These are phyloP conservation scores for Tethea ocularis DNA, from an alignment of 2,888 invertebrate species.

Conservation along the genomic window DNA sequence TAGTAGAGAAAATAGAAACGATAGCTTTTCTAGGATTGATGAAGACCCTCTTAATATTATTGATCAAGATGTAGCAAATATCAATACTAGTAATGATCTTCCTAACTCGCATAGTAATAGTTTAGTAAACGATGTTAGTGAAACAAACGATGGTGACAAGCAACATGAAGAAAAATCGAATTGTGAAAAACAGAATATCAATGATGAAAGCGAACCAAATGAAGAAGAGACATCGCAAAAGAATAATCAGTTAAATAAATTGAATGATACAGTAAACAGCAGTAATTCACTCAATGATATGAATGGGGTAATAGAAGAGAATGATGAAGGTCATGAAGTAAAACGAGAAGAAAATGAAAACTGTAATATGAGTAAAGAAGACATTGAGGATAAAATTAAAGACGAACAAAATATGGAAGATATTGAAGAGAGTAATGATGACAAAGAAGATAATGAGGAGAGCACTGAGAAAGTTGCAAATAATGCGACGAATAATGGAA, in stretches of 20 bases:
- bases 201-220: background rate
- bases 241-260: background rate
- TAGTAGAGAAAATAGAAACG: constrained; percentile 60
- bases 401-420: background rate
- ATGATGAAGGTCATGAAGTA: background rate
- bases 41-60: constrained; percentile 21
- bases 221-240: background rate
- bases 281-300: background rate
- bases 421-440: background rate
- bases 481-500: constrained; percentile 6
- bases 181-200: background rate
- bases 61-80: background rate
- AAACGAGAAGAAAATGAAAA: background rate
- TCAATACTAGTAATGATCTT: background rate
- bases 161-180: background rate
- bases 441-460: background rate
- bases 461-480: background rate
- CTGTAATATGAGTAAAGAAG: background rate
- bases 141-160: background rate
- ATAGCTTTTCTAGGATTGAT: constrained; percentile 19
- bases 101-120: background rate
- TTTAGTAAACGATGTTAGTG: background rate
- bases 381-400: too few species aligned
- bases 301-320: background rate
- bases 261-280: background rate